Evolutionary conservation across 2,888 invertebrate species (phyloP), one percentile per base, ranked within the genome.

Genomic region (Sinhomidia bicolor): DNA sequence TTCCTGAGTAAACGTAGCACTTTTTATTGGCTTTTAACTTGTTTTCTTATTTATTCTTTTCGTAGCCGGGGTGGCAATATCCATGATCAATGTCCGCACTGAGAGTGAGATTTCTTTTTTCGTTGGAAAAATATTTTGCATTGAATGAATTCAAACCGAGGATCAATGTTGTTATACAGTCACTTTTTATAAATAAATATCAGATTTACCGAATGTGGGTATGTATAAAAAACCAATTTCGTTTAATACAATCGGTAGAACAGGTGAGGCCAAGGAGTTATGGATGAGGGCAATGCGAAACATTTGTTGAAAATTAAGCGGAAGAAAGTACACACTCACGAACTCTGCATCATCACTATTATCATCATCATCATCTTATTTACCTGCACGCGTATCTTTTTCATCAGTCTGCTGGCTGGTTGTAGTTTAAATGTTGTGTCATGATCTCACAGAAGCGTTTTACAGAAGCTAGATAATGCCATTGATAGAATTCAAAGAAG

Each of bases 381-480:
- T 29, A 23, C 41, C 20, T 71, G 17, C 9, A n/a, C n/a, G 20
- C 47, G 26, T 76, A 76, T 76, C 76, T 79, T 26, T 54, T 79
- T 57, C 54, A 79, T 79, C 79, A 54, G 36, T 57, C 79, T 79
- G 79, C 54, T 79, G 36, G 57, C 51, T 51, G 9, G 65, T 29
- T 14, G 44, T 23, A 17, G 78, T 81, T n/a, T n/a, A 62, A 83
- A 83, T 68, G 41, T 51, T 47, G 81, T 76, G 68, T 79, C 88
- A 85, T 71, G 80, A 36, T 36, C 36, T 5, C 7, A 7, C 3
- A 54, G 17, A 88, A 88, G 88, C 89, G 88, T 88, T 86, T 85
- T 74, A 74, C 91, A 90, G 91, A 84, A 91, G 91, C 90, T 74
- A 89, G 91, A 91, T 91, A 83, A 85, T 89, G 91, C 90, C 89